Evolutionary conservation across 2,888 invertebrate species (phyloP).

Genomic region (Xestia c-nigrum): DNA sequence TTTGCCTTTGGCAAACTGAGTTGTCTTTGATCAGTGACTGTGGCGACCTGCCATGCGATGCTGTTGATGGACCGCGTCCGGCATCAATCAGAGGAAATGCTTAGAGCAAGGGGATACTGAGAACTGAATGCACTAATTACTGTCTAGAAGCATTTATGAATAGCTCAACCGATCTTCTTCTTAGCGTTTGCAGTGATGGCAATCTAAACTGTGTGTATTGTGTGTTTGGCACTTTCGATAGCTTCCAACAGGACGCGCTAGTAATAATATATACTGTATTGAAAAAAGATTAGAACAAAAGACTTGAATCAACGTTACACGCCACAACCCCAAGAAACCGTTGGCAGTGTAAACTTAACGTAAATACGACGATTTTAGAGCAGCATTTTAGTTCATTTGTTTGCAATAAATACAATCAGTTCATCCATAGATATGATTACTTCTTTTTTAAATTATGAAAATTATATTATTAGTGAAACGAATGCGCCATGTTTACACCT

Average conservation of each 20-base stretch:
- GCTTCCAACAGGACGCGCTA: too few relatives aligned
- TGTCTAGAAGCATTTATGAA: background rate
- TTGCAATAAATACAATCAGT: background rate
- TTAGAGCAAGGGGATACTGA: background rate
- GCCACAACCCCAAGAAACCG: background rate
- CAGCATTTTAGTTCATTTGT: background rate
- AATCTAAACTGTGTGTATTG: too few relatives aligned
- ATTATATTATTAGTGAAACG: too few relatives aligned
- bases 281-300: background rate
- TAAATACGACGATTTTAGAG: background rate
- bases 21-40: constrained; percentile 21
- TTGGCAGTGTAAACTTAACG: background rate
- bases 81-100: background rate
- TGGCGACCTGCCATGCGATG: background rate
- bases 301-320: background rate
- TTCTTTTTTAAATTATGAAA: too few relatives aligned
- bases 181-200: too few relatives aligned
- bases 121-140: background rate
- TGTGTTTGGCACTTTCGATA: too few relatives aligned
- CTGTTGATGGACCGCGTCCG: constrained; percentile 12
- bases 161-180: background rate
- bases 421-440: background rate
- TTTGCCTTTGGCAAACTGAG: background rate
- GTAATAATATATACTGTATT: too few relatives aligned
- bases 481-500: too few relatives aligned